phyloP scores from a whole-genome alignment of 2,888 invertebrate genomes.

The Yponomeuta malinellus region DNA sequence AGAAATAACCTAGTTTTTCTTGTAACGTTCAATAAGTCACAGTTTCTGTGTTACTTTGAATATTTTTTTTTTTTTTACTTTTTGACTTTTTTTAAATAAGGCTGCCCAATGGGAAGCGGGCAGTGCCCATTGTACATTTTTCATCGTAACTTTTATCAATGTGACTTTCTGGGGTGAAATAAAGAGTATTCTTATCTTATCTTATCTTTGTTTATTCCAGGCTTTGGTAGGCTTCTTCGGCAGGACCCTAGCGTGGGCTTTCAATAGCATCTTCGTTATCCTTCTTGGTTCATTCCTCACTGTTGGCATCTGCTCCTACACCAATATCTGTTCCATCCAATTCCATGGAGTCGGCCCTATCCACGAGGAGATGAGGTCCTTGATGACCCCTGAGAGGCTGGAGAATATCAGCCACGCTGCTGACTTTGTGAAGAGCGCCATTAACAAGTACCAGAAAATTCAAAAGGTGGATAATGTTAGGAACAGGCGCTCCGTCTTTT shows the following conservation, averaged over 20 bases:
- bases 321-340: conserved; percentile 76
- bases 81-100: too few relatives aligned
- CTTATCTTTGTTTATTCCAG: conserved; percentile 29
- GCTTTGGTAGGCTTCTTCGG: conserved; percentile 53
- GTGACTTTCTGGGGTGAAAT: too few relatives aligned
- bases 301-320: conserved; percentile 74
- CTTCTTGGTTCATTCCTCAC: conserved; percentile 65
- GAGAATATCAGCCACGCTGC: conserved; percentile 77
- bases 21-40: too few relatives aligned
- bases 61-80: too few relatives aligned
- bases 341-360: conserved; percentile 78
- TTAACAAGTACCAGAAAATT: conserved; percentile 75
- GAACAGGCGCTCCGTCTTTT: conserved; percentile 27
- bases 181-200: neutral
- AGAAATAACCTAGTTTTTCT: too few relatives aligned
- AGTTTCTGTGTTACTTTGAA: too few relatives aligned
- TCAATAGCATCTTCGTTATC: conserved; percentile 62
- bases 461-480: conserved; percentile 43
- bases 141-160: too few relatives aligned
- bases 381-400: conserved; percentile 76
- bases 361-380: conserved; percentile 70
- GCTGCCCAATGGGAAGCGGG: too few relatives aligned
- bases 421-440: conserved; percentile 76
- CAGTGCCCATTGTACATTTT: too few relatives aligned
- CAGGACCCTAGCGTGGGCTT: conserved; percentile 50